Base-by-base conservation (phyloP, 2,113 vertebrate genomes). In the Cebidichthys violaceus region DNA sequence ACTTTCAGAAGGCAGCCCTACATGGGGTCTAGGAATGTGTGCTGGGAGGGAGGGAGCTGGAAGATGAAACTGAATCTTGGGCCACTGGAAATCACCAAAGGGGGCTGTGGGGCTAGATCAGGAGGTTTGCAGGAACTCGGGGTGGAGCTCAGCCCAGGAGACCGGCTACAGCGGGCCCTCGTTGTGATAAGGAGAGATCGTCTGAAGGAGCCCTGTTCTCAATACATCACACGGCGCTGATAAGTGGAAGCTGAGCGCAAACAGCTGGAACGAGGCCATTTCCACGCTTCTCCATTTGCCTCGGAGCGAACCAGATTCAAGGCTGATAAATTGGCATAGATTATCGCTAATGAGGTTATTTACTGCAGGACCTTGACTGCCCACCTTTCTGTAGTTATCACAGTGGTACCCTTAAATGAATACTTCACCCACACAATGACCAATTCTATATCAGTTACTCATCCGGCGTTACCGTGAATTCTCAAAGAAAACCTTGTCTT, bases 51-150 rank as follows among this genome's bases (percentile, higher is more conserved):
- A 29, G 55, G 20, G 35, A 35, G 35, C 10, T 52, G 41, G 61
- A 55, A 73, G 61, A 88, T 83, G 61, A 82, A 88, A 80, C 31
- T 37, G 18, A 77, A 31, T 84, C 20, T 50, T 60, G 37, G 60
- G 61, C 76, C 29, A 45, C 37, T 77, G 81, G 7, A 77, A 47
- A 72, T 67, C 54, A 39, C 57, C 57, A 50, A 74, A 71, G 45
- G 33, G 22, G 73, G 9, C 35, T 27, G 15, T 55, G 59, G 77
- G 39, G 29, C 7, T 47, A 11, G 55, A 39, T 50, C 9, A 14
- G n/a, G 66, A 27, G 52, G 43, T 20, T 15, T 77, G 33, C 18
- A 18, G 70, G 39, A 10, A 10, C 22, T 57, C 37, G 2, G 76
- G 75, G 78, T 75, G 54, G 71, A 59, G 72, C 45, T n/a, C 9